Evolutionary conservation across 2,797 vertebrate species (phyloP).

Genomic region (Ptychobarbus kaznakovi): DNA sequence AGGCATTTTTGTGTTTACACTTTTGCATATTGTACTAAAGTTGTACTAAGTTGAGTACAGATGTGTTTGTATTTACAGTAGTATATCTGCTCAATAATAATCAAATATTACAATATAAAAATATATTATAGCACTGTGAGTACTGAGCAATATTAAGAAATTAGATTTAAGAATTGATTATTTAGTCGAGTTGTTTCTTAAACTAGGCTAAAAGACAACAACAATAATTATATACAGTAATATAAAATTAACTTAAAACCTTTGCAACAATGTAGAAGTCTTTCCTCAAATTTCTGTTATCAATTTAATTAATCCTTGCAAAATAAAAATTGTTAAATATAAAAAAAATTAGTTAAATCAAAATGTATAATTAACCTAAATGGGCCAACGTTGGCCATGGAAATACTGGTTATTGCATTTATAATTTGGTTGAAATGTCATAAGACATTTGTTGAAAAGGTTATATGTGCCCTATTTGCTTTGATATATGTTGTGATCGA

Average conservation of each 20-base stretch:
- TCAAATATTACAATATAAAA: background rate
- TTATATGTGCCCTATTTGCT: background rate
- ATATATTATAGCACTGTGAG: background rate
- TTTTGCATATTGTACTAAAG: background rate
- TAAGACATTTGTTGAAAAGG: background rate
- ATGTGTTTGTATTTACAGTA: background rate
- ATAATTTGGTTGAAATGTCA: constrained; percentile 2
- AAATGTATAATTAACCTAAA: background rate
- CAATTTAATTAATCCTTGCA: background rate
- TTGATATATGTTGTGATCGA: background rate
- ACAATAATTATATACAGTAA: background rate
- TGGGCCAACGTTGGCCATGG: background rate
- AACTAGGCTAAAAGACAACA: background rate
- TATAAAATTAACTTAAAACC: no score
- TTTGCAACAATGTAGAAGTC: no score
- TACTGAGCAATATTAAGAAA: background rate
- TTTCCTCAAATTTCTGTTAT: background rate
- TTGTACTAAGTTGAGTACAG: background rate
- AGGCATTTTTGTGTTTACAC: background rate
- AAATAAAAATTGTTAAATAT: background rate
- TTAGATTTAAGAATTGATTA: background rate
- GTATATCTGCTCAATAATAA: background rate
- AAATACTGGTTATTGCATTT: constrained; percentile 1
- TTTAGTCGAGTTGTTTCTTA: background rate
- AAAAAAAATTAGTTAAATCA: background rate